These are phyloP conservation scores for Hyperopisus bebe DNA, from an alignment of 2,113 vertebrate species.

Conservation along the genomic window DNA sequence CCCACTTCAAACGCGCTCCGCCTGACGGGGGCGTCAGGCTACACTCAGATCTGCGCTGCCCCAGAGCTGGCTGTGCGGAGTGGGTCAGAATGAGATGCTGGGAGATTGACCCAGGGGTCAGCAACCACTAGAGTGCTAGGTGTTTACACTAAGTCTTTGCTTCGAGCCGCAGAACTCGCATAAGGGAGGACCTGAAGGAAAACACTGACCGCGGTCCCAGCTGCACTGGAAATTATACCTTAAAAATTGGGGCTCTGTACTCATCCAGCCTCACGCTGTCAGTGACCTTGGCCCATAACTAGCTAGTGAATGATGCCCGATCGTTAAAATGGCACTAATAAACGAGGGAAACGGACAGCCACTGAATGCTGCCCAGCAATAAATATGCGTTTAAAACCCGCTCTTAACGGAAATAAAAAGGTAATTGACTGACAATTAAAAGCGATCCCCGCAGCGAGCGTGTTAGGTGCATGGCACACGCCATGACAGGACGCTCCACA, in stretches of 20 bases:
- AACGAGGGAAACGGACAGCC: neutral
- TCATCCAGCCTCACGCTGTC: neutral
- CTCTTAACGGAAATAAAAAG: neutral
- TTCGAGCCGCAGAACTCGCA: neutral
- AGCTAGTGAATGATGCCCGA: neutral
- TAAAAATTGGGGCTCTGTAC: neutral
- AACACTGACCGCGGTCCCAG: neutral
- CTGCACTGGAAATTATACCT: neutral
- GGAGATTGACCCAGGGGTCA: neutral
- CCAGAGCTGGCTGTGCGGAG: neutral
- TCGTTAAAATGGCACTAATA: neutral
- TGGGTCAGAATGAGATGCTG: neutral
- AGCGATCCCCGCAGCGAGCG: slow-evolving; percentile 30
- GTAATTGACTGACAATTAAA: slow-evolving; percentile 35
- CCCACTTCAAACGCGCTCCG: neutral
- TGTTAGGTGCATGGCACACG: neutral
- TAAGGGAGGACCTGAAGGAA: neutral
- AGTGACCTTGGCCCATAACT: neutral
- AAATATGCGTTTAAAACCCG: neutral
- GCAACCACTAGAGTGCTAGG: neutral
- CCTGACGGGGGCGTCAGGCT: neutral
- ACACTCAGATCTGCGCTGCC: neutral
- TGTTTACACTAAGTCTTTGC: neutral
- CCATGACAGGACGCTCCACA: neutral
- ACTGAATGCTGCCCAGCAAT: neutral